These are phyloP conservation scores for Mastacembelus armatus DNA, from an alignment of 2,797 vertebrate genomes.

Conservation along the genomic window DNA sequence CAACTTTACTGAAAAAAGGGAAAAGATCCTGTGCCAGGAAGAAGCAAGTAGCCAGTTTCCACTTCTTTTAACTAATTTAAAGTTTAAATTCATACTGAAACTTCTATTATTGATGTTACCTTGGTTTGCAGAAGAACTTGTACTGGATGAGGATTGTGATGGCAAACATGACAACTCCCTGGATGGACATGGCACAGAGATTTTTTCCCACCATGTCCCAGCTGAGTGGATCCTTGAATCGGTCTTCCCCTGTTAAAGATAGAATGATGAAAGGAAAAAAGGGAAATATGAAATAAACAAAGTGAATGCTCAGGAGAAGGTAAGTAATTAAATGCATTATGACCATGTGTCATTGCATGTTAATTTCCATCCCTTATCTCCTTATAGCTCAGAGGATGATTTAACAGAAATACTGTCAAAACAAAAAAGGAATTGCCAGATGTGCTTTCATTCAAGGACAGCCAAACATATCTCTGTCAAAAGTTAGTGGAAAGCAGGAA, in stretches of 20 bases:
- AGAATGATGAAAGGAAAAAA: background rate
- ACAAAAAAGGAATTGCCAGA: slow-evolving; percentile 34
- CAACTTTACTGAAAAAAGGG: too few relatives aligned
- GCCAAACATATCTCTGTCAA: slow-evolving; percentile 58
- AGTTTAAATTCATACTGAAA: background rate
- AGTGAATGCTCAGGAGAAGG: background rate
- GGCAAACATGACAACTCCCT: slow-evolving; percentile 91
- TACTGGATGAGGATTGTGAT: slow-evolving; percentile 95
- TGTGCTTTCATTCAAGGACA: slow-evolving; percentile 43
- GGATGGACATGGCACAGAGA: slow-evolving; percentile 94
- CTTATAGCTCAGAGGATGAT: slow-evolving; percentile 27
- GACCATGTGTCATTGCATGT: slow-evolving; percentile 10
- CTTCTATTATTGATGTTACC: slow-evolving; percentile 72
- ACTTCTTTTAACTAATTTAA: too few relatives aligned
- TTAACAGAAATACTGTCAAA: slow-evolving; percentile 35
- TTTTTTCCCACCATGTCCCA: slow-evolving; percentile 97
- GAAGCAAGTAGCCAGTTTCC: too few relatives aligned
- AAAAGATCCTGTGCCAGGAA: background rate
- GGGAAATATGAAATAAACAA: background rate
- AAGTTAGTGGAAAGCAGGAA: slow-evolving; percentile 35
- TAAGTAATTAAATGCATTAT: slow-evolving; percentile 7
- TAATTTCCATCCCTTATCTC: slow-evolving; percentile 26
- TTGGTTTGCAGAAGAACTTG: slow-evolving; percentile 94
- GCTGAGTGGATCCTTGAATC: slow-evolving; percentile 91
- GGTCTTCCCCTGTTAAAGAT: slow-evolving; percentile 87